Evolutionary conservation across 2,888 invertebrate species (phyloP), one percentile per base, ranked within the genome.

Genomic region (Masnerella sp.): DNA sequence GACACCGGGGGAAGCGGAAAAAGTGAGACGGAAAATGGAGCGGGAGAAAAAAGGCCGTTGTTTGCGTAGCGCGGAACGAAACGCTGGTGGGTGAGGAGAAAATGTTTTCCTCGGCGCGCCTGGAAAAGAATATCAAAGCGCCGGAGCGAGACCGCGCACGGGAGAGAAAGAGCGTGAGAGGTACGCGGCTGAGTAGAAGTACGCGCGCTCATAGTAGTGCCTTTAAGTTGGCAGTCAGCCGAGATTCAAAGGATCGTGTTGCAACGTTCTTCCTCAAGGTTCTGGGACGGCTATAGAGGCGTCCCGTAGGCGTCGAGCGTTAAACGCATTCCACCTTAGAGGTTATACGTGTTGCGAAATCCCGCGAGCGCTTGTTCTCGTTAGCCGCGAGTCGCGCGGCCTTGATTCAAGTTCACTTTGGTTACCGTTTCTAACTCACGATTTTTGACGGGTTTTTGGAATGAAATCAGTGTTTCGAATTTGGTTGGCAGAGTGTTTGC

Each of bases 271-370:
- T 86, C 85, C 82, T 85, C 87, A 86, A 87, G 86, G 87, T 83
- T 81, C 81, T 80, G 82, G 80, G 82, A 81, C 78, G 79, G 77
- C 78, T 79, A 80, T 82, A 82, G 81, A 85, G 84, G 85, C 85
- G 85, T 87, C 85, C 85, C 84, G 87, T 87, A 87, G 87, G 87
- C 86, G 87, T 87, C 78, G 79, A 84, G 82, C 84, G 86, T 86
- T 87, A 85, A 86, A 86, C 85, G 86, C 87, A 87, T 87, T 87
- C 86, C 86, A 84, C 76, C 84, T 84, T 83, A 85, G 85, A 86
- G 87, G 86, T 84, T 86, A 83, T 77, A 74, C 79, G 79, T 77
- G 80, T 84, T 85, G 82, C 84, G 83, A 85, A 85, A 85, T 70
- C 78, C 76, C 68, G 65, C 70, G 77, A 73, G 65, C 68, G 64